Evolutionary conservation across 1,140 invertebrate species (phyloP), one percentile per base, ranked within the genome.

Genomic region (Meloidogyne chitwoodi): DNA sequence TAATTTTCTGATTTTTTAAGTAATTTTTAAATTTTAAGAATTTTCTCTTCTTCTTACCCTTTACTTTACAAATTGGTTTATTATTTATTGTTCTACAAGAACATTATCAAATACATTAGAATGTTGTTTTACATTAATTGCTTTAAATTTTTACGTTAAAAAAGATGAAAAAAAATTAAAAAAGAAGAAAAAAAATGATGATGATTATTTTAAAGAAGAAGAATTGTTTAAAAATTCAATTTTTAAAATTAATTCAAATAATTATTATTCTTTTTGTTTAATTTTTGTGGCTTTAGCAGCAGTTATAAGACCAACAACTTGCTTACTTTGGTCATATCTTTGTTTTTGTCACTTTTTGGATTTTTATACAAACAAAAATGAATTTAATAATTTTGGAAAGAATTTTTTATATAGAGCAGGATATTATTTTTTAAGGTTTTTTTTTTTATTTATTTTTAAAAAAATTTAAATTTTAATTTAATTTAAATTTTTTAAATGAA

Each of bases 41-140:
- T 19, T 68, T 3, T 27, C 14, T 3, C 41, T 69, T 22, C 41
- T 75, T 10, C 19, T 75, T 3, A 16, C 44, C 0, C n/a, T 80
- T 4, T 81, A 81, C 34, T 70, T 75, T 26, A 73, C 56, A 27
- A 80, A 80, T 74, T 80, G 79, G 79, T 80, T 80, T 65, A 69
- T 81, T 68, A 48, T 77, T 24, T 80, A 80, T 68, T 80, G 79
- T 66, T 71, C 64, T 26, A 71, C 79, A 24, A 68, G 79, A 68
- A 79, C 78, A 2, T 65, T 80, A 38, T 78, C 79, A 14, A 80
- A 81, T 31, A 61, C 80, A 8, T 22, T 80, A 29, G 79, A 80
- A 64, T 63, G 56, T 41, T 78, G 38, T 19, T 71, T 80, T 29
- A 71, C 68, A 3, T 31, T 81, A 24, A 77, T 81, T 29, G 78